Evolutionary conservation across 2,888 invertebrate species (phyloP).

Genomic region (Copidosoma aretas): DNA sequence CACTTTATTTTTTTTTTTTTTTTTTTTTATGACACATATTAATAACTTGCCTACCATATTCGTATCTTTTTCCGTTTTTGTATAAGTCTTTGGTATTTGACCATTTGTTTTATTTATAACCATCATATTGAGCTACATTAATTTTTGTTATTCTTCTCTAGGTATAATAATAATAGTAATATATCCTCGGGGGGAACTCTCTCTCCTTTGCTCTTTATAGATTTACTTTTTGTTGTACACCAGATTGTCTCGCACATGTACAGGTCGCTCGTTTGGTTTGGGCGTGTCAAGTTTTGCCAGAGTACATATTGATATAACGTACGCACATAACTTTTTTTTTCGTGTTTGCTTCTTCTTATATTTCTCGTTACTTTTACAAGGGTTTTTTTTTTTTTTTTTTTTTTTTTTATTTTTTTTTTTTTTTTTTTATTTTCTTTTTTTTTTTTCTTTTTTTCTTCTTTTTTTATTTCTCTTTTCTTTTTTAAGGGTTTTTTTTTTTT

Average conservation of each 20-base stretch:
- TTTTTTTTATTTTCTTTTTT: not conserved
- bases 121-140: constrained; percentile 35
- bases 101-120: constrained; percentile 31
- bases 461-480: too few species aligned
- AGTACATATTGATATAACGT: not conserved
- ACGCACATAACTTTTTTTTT: not conserved
- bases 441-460: too few species aligned
- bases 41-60: constrained; percentile 21
- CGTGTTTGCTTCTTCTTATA: not conserved
- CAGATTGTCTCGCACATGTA: constrained; percentile 38
- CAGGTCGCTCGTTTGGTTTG: constrained; percentile 21
- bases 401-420: not conserved
- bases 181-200: not conserved
- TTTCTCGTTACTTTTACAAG: not conserved
- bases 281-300: not conserved
- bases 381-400: not conserved
- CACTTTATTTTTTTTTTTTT: constrained; percentile 2
- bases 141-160: constrained; percentile 10
- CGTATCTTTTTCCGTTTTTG: constrained; percentile 17
- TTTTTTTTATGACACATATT: constrained; percentile 28
- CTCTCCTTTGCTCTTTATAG: not conserved
- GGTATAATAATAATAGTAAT: constrained; percentile 8
- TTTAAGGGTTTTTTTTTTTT: too few species aligned
- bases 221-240: constrained; percentile 20
- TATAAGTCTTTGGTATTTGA: constrained; percentile 11